Conservation (phyloP, 2,888 invertebrate species). For the Oligia latruncula region DNA sequence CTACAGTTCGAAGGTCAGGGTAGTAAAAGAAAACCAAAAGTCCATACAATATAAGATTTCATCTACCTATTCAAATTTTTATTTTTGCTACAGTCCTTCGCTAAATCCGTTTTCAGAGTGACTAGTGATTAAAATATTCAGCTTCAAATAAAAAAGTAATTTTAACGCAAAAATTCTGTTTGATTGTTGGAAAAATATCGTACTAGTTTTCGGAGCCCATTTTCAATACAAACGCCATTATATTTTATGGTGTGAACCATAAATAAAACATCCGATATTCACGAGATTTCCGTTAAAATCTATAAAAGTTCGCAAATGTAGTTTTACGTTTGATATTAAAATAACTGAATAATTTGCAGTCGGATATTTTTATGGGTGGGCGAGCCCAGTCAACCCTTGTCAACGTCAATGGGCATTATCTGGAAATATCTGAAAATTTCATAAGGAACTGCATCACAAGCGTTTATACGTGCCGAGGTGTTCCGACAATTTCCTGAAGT, state of each 20-base stretch:
- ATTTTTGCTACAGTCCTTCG: background rate
- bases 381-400: slow-evolving; percentile 84
- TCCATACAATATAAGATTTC: background rate
- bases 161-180: slow-evolving; percentile 13
- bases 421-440: slow-evolving; percentile 82
- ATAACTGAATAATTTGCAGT: slow-evolving; percentile 83
- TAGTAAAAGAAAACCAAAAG: too few species aligned
- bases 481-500: slow-evolving; percentile 52
- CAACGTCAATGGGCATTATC: slow-evolving; percentile 86
- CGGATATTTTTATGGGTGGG: slow-evolving; percentile 84
- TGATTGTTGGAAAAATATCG: slow-evolving; percentile 30
- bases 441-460: slow-evolving; percentile 82
- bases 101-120: background rate
- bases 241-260: slow-evolving; percentile 19
- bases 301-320: slow-evolving; percentile 47
- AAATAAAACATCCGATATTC: slow-evolving; percentile 35
- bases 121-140: slow-evolving; percentile 40
- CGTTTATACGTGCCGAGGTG: slow-evolving; percentile 63
- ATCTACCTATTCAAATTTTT: background rate
- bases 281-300: slow-evolving; percentile 28
- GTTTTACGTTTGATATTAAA: slow-evolving; percentile 75
- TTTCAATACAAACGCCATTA: slow-evolving; percentile 32
- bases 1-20: too few species aligned
- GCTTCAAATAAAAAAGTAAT: slow-evolving; percentile 33
- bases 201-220: slow-evolving; percentile 19